Evolutionary conservation across 1,140 invertebrate species (phyloP), one percentile per base, ranked within the genome.

Genomic region (Arctopsyche grandis): DNA sequence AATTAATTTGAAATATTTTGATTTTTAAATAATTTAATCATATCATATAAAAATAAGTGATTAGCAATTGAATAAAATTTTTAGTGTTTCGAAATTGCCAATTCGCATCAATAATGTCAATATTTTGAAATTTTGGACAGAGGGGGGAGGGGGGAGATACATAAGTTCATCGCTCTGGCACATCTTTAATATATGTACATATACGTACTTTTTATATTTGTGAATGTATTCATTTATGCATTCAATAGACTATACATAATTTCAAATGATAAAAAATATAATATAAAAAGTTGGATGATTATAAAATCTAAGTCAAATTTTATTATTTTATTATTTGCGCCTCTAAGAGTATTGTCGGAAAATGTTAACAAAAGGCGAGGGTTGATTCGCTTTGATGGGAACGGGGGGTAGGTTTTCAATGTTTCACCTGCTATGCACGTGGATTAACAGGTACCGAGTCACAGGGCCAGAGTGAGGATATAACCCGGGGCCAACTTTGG

Each of bases 401-500:
- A 5, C 12, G 48, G 10, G 1, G 48, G 16, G 12, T 3, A 14
- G 1, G 60, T 66, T 3, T 22, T 21, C 60, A 24, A 22, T 14
- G 29, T 70, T 70, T 70, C 26, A 70, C 69, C 69, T 70, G 69
- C 69, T 70, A 26, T 70, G 69, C 16, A 52, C 46, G 43, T 5
- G 70, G 70, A 74, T 74, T 74, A 74, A 74, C 44, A 74, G 70
- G 70, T 74, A 74, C 19, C 22, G 4, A 52, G 16, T 14, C 10
- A 3, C 12, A 52, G 48, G 16, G 48, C 12, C 48, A 10, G 48
- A 52, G 9, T 19, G 46, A 19, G 43, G 52, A 29, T 16, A 74
- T 46, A n/a, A 48, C 24, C 12, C 12, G 10, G 71, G n/a, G 38
- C 43, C 52, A 76, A 76, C 74, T 76, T 76, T 76, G 26, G 74